Conservation (phyloP, 2,797 vertebrate genomes). For the Bradypodion pumilum region DNA sequence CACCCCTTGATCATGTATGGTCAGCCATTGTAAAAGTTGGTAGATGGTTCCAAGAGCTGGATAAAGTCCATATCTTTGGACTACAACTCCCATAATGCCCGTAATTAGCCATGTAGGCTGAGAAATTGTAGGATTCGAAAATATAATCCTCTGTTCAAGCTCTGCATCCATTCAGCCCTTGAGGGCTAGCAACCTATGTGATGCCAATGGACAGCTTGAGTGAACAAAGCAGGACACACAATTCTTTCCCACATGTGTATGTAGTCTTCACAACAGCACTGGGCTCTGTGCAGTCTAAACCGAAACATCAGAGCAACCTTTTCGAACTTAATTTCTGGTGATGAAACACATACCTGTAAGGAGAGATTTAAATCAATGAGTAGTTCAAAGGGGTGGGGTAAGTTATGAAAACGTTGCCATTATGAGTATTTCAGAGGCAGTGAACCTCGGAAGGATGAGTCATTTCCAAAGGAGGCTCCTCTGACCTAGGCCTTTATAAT, state of each 20-base stretch:
- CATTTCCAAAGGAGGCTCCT: constrained; percentile 13
- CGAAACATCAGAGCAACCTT: constrained; percentile 73
- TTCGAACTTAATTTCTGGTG: constrained; percentile 59
- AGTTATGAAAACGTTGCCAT: not conserved
- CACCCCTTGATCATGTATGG: too few species aligned
- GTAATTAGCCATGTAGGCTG: too few species aligned
- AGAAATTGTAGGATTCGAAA: too few species aligned
- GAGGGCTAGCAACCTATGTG: not conserved
- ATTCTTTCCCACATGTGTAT: too few species aligned
- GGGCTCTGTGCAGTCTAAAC: constrained; percentile 68
- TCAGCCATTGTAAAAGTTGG: too few species aligned
- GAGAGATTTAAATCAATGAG: constrained; percentile 31
- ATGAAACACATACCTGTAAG: constrained; percentile 51
- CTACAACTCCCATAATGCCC: too few species aligned
- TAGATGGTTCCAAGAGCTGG: too few species aligned
- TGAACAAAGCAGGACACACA: too few species aligned
- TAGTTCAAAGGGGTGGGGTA: not conserved
- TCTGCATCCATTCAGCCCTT: not conserved
- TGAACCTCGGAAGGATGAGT: constrained; percentile 42
- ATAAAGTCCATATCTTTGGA: too few species aligned
- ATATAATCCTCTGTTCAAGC: too few species aligned
- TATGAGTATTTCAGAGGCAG: constrained; percentile 38
- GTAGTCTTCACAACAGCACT: too few species aligned
- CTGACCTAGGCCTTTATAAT: constrained; percentile 37
- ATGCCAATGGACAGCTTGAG: not conserved